phyloP scores from a whole-genome alignment of 2,888 invertebrate genomes.

The Cosmorhoe ocellata region DNA sequence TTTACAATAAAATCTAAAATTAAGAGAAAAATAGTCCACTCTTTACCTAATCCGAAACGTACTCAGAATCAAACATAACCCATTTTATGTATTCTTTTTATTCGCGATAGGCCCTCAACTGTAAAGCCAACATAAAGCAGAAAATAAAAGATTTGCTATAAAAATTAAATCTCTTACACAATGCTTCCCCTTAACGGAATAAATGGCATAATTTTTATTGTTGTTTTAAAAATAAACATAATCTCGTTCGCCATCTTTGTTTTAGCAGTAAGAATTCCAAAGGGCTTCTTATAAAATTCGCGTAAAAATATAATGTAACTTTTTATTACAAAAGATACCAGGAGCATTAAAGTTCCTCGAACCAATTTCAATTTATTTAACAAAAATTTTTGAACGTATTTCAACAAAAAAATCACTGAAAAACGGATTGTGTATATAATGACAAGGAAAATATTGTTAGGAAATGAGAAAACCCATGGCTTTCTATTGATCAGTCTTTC shows the following conservation, averaged over 20 bases:
- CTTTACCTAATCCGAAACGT: constrained; percentile 34
- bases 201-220: constrained; percentile 71
- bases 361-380: too few species aligned
- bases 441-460: too few species aligned
- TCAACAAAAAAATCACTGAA: too few species aligned
- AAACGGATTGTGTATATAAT: too few species aligned
- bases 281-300: constrained; percentile 57
- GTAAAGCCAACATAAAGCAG: constrained; percentile 59
- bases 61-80: constrained; percentile 63
- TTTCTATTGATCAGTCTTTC: too few species aligned
- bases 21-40: constrained; percentile 1
- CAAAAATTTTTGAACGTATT: too few species aligned
- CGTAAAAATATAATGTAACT: constrained; percentile 41
- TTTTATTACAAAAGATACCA: constrained; percentile 29
- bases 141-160: constrained; percentile 74
- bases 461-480: too few species aligned
- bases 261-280: constrained; percentile 63
- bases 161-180: constrained; percentile 76
- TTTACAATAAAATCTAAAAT: too few species aligned
- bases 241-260: constrained; percentile 60
- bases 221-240: constrained; percentile 57
- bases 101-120: constrained; percentile 66
- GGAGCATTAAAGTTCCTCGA: too few species aligned
- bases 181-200: constrained; percentile 59
- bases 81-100: constrained; percentile 67